phyloP scores from a whole-genome alignment of 2,797 vertebrate species.

The Peromyscus aztecus region DNA sequence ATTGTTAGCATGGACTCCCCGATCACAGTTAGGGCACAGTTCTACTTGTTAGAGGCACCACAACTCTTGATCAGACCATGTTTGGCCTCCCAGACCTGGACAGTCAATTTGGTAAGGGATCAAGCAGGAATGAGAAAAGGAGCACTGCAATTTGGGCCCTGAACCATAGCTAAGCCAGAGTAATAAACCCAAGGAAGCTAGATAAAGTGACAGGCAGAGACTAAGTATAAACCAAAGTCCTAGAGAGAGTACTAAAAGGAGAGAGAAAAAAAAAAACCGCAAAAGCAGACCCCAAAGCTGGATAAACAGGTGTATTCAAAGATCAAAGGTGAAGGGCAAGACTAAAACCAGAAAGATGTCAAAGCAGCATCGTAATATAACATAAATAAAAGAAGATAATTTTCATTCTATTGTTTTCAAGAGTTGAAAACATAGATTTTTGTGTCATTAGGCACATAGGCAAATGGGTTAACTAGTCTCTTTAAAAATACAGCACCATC shows the following conservation, averaged over 20 bases:
- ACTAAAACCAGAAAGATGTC: constrained; percentile 35
- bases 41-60: neutral
- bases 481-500: neutral
- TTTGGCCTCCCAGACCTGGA: neutral
- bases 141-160: neutral
- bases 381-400: neutral
- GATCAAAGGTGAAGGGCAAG: neutral
- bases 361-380: neutral
- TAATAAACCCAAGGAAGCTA: constrained; percentile 37
- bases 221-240: constrained; percentile 6
- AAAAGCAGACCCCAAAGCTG: constrained; percentile 58
- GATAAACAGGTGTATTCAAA: constrained; percentile 43
- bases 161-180: constrained; percentile 28
- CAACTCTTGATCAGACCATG: neutral
- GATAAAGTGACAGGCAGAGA: constrained; percentile 46
- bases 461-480: neutral
- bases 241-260: constrained; percentile 31
- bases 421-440: neutral
- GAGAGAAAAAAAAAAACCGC: constrained; percentile 24
- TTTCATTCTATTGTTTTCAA: neutral
- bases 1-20: neutral
- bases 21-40: neutral
- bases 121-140: constrained; percentile 42
- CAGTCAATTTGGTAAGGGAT: constrained; percentile 1
- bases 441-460: neutral